A percentile compares a stretch with the other conserved stretches of the same genome.
phyloP scores from a whole-genome alignment of 2,797 vertebrate species.

The Amblyopsis hoosieri region DNA sequence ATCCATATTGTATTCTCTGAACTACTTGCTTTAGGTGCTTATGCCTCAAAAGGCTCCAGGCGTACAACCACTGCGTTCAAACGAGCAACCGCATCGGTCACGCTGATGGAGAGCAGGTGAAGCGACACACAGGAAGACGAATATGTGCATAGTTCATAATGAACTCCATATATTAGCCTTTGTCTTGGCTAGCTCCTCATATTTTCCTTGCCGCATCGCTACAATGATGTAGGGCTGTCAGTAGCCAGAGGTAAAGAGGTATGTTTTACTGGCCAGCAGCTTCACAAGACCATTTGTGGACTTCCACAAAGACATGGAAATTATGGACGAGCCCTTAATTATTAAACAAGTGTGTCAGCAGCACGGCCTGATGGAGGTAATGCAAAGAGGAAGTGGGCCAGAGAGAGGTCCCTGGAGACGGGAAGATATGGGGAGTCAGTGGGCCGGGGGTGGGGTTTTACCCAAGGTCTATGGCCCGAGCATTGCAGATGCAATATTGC shows the following conservation, averaged over 20 bases:
- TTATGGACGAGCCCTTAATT: slow-evolving; percentile 80
- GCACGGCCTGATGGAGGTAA: slow-evolving; percentile 80
- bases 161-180: slow-evolving; percentile 6
- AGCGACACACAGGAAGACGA: neutral
- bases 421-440: slow-evolving; percentile 47
- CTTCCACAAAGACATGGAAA: slow-evolving; percentile 76
- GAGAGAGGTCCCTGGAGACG: slow-evolving; percentile 61
- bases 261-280: slow-evolving; percentile 66
- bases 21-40: too few species aligned
- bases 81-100: slow-evolving; percentile 10
- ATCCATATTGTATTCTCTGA: too few species aligned
- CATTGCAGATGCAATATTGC: slow-evolving; percentile 63
- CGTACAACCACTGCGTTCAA: neutral
- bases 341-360: slow-evolving; percentile 84
- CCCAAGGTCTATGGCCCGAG: slow-evolving; percentile 52
- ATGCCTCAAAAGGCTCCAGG: neutral
- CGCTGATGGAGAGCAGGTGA: slow-evolving; percentile 26
- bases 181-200: slow-evolving; percentile 1
- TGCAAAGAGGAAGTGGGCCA: slow-evolving; percentile 79
- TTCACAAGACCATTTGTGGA: slow-evolving; percentile 75
- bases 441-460: slow-evolving; percentile 46
- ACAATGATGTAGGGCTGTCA: slow-evolving; percentile 41
- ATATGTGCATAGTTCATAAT: slow-evolving; percentile 20
- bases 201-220: slow-evolving; percentile 26
- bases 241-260: slow-evolving; percentile 49